These are phyloP conservation scores for Potorous gilbertii DNA, from an alignment of 2,797 vertebrate genomes.

Conservation along the genomic window DNA sequence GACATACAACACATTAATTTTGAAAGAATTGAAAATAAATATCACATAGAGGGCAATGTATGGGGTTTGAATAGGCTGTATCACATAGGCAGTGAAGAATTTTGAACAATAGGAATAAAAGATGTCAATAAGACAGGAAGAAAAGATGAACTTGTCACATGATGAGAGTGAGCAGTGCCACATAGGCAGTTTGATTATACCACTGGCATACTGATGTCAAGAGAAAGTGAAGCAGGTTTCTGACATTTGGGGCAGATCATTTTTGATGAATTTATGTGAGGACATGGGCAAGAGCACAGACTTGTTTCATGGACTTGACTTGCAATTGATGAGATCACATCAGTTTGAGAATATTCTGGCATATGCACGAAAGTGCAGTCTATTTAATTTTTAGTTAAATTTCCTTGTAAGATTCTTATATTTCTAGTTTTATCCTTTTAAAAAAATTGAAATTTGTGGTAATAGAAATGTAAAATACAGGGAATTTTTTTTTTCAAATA, in stretches of 20 bases:
- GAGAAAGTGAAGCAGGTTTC: background rate
- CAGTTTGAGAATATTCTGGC: background rate
- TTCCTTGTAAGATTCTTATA: background rate
- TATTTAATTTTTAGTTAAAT: constrained; percentile 20
- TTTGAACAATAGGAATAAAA: background rate
- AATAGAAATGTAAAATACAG: constrained; percentile 40
- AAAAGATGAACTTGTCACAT: background rate
- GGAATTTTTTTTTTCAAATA: background rate
- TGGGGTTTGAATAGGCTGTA: background rate
- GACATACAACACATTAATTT: background rate
- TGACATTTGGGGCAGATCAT: background rate
- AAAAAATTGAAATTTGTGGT: constrained; percentile 23
- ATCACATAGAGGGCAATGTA: background rate
- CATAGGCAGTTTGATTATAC: background rate
- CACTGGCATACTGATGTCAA: background rate
- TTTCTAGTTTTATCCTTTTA: constrained; percentile 31
- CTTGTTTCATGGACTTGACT: background rate
- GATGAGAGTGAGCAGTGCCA: background rate
- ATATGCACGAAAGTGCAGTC: constrained; percentile 13
- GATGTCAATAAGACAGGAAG: background rate
- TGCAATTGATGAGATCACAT: background rate
- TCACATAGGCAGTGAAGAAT: background rate
- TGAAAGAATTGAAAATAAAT: background rate
- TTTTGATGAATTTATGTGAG: background rate
- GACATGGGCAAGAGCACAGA: background rate